A percentile compares a stretch with the other conserved stretches of the same genome.
Evolutionary conservation across 2,888 invertebrate species (phyloP).

Genomic region (Heliconius ethilla): DNA sequence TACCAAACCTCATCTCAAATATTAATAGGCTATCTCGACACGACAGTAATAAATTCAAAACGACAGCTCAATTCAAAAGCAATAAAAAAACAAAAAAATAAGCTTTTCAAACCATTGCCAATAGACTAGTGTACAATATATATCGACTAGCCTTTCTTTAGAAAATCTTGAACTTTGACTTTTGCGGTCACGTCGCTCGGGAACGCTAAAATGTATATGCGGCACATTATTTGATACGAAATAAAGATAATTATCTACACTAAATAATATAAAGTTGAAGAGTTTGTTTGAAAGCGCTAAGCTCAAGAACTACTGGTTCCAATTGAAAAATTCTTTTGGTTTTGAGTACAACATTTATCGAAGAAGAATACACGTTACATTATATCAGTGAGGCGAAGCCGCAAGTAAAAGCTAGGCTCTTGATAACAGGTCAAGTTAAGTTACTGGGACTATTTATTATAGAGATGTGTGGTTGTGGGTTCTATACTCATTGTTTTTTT

Average conservation of each 20-base stretch:
- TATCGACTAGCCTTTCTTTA: conserved; percentile 16
- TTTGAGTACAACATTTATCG: no score
- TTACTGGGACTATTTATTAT: not conserved
- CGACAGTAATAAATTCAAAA: not conserved
- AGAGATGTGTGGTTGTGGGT: not conserved
- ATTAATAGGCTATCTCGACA: not conserved
- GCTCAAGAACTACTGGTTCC: not conserved
- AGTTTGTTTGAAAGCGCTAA: not conserved
- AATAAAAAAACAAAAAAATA: not conserved
- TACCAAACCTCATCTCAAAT: not conserved
- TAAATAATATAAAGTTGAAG: not conserved
- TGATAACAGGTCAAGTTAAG: not conserved
- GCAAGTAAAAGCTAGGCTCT: not conserved
- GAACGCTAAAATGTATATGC: not conserved
- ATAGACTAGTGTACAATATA: not conserved
- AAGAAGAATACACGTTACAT: no score
- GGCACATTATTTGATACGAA: conserved; percentile 3
- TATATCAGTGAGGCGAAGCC: no score
- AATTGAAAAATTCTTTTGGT: no score
- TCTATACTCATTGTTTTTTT: not conserved
- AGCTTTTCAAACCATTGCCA: not conserved
- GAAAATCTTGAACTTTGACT: conserved; percentile 29
- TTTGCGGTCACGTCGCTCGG: conserved; percentile 5
- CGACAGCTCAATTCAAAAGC: not conserved
- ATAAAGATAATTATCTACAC: conserved; percentile 6